phyloP scores from a whole-genome alignment of 2,888 invertebrate genomes.

The Caenorhabditis virilis region DNA sequence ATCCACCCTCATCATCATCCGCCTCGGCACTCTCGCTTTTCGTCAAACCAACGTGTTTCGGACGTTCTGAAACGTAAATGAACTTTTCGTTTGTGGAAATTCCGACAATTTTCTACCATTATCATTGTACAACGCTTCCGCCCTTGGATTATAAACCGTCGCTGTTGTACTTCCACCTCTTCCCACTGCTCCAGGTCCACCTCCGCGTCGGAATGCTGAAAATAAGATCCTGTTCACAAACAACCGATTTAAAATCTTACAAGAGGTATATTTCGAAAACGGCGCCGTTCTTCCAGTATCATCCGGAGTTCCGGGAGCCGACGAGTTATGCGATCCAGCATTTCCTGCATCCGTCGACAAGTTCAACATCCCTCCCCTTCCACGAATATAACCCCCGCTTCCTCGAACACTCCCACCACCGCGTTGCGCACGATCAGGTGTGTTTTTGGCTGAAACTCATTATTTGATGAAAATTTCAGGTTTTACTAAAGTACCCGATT shows the following conservation, averaged over 20 bases:
- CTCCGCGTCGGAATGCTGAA: constrained; percentile 40
- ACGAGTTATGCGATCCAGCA: constrained; percentile 6
- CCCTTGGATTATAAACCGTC: constrained; percentile 50
- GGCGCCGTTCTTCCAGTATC: not conserved
- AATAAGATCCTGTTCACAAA: constrained; percentile 2
- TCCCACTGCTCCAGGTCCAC: constrained; percentile 35
- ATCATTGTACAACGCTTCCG: constrained; percentile 54
- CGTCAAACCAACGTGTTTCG: constrained; percentile 10
- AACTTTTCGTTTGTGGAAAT: not conserved
- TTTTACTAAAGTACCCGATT: too few species aligned
- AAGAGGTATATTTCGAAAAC: too few species aligned
- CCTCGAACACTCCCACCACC: constrained; percentile 18
- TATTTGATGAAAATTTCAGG: too few species aligned
- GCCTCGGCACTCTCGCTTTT: constrained; percentile 19
- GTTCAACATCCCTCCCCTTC: constrained; percentile 21
- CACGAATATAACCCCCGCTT: constrained; percentile 5
- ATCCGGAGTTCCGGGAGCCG: constrained; percentile 1
- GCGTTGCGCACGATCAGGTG: constrained; percentile 17
- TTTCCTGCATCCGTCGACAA: constrained; percentile 10
- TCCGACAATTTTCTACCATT: constrained; percentile 23
- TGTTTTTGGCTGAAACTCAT: constrained; percentile 10
- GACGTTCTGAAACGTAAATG: constrained; percentile 24
- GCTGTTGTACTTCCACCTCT: constrained; percentile 49
- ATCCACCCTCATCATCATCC: constrained; percentile 29
- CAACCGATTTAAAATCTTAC: not conserved